Evolutionary conservation across 2,888 invertebrate species (phyloP).

Genomic region (Heliconius sara): DNA sequence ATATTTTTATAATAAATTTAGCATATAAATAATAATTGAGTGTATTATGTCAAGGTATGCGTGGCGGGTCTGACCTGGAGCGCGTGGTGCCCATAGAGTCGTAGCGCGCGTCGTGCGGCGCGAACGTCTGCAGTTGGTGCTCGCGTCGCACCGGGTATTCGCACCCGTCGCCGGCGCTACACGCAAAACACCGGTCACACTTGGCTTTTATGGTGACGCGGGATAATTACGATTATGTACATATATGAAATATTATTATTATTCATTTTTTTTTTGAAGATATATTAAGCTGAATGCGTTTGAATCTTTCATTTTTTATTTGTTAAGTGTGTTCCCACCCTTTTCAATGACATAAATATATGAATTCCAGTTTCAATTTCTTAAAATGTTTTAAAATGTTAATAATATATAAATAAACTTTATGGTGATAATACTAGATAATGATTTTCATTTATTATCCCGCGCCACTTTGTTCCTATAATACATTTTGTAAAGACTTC

Average conservation of each 20-base stretch:
- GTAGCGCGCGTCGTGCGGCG: slow-evolving; percentile 84
- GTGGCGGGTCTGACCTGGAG: slow-evolving; percentile 88
- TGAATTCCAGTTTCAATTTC: background rate
- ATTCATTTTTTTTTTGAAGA: background rate
- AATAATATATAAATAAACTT: background rate
- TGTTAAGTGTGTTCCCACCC: background rate
- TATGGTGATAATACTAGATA: background rate
- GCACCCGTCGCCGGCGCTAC: slow-evolving; percentile 95
- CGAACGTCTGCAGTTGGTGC: slow-evolving; percentile 80
- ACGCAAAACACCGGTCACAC: slow-evolving; percentile 58
- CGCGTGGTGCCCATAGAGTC: slow-evolving; percentile 95
- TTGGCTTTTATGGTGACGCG: background rate
- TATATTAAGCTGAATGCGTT: background rate
- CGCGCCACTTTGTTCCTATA: slow-evolving; percentile 27
- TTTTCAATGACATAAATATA: background rate
- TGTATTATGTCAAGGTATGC: slow-evolving; percentile 70
- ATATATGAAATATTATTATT: background rate
- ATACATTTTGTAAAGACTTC: background rate
- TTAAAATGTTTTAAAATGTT: background rate
- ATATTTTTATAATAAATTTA: background rate
- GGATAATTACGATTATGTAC: background rate
- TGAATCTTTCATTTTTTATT: background rate
- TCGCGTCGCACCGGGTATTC: slow-evolving; percentile 92
- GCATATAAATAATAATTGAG: background rate
- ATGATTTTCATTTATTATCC: slow-evolving; percentile 6